Evolutionary conservation across 2,797 vertebrate species (phyloP).

Genomic region (Anguilla megastoma): DNA sequence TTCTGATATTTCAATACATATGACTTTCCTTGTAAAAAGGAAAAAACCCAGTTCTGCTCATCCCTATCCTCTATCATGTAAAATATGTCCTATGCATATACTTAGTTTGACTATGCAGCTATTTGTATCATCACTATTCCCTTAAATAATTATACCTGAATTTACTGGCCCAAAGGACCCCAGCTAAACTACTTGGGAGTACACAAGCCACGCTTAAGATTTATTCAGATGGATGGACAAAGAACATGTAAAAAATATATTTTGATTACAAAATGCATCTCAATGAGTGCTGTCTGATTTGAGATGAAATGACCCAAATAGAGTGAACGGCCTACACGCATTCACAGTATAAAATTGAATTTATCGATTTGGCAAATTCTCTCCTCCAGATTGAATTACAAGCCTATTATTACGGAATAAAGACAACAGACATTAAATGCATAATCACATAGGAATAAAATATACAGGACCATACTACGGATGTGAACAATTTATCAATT

Average conservation of each 20-base stretch:
- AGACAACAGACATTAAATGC: not conserved
- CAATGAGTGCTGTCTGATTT: not conserved
- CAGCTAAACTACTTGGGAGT: no score
- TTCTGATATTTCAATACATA: no score
- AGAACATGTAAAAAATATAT: not conserved
- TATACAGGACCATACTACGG: not conserved
- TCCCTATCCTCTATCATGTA: no score
- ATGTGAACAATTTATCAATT: no score
- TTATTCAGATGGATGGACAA: not conserved
- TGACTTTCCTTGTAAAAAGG: no score
- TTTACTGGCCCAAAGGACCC: no score
- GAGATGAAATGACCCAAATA: not conserved
- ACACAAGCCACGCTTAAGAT: no score
- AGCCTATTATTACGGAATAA: not conserved
- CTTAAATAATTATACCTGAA: no score
- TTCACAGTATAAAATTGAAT: not conserved
- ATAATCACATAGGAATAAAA: not conserved
- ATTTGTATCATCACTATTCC: no score
- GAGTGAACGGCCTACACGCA: not conserved
- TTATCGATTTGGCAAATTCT: not conserved
- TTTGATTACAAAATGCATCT: not conserved
- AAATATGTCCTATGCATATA: no score
- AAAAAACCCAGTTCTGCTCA: no score
- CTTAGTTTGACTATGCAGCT: no score
- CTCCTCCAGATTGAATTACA: not conserved